phyloP scores from a whole-genome alignment of 2,113 vertebrate species.

The Melanostigma gelatinosum region DNA sequence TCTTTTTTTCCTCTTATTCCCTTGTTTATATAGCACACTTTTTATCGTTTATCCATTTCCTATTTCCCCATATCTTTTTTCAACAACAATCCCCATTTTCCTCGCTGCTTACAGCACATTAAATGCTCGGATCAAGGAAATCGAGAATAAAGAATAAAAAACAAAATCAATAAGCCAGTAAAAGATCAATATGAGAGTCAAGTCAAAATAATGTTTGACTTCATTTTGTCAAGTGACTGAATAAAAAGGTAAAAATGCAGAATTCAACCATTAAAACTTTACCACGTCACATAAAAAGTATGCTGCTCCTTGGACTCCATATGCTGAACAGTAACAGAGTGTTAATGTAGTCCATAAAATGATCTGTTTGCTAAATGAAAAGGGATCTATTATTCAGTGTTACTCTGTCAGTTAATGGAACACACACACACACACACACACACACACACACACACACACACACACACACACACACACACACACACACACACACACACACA shows the following conservation, averaged over 20 bases:
- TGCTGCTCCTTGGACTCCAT: not conserved
- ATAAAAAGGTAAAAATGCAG: not conserved
- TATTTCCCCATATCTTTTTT: not conserved
- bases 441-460: not conserved
- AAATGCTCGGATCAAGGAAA: not conserved
- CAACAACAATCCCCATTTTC: not conserved
- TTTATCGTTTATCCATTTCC: not conserved
- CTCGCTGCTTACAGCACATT: not conserved
- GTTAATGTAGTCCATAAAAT: constrained; percentile 12
- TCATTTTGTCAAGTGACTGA: not conserved
- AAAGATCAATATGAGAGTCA: not conserved
- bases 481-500: not conserved
- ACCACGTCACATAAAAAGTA: not conserved
- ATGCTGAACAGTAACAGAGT: not conserved
- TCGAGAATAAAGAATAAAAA: not conserved
- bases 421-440: not conserved
- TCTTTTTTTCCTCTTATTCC: no score
- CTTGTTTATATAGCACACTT: not conserved
- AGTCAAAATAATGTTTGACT: not conserved
- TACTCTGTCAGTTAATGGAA: not conserved
- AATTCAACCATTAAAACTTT: not conserved
- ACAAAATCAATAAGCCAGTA: not conserved
- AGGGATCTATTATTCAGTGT: not conserved
- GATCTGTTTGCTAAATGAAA: not conserved
- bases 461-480: not conserved